Evolutionary conservation across 1,140 invertebrate species (phyloP), one percentile per base, ranked within the genome.

Genomic region (Venustaconcha ellipsiformis): DNA sequence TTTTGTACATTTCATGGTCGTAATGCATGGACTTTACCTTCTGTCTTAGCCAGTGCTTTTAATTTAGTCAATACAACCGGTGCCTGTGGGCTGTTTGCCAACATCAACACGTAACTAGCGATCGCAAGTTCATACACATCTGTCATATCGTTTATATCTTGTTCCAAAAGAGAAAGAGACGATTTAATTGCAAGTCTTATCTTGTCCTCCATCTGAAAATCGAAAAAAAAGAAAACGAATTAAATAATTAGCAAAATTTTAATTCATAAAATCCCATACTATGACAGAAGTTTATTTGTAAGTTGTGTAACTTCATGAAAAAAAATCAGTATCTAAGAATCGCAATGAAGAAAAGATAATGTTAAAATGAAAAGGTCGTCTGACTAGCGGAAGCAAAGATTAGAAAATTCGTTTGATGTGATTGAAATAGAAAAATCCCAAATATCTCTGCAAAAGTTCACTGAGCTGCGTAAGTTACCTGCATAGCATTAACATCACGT

Each of bases 71-170:
- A 3, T 5, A 59, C 55, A 57, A 26, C 60, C 23, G n/a, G n/a
- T 13, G 76, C 76, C 57, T 63, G 26, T 18, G 55, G 48, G 30
- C 72, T 74, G 17, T 70, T 66, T 14, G 59, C 77, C 48, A 74
- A 18, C 17, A 30, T 65, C 4, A 78, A 67, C 15, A 70, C 67
- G 57, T 78, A 78, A 23, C 59, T 58, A 13, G 62, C 48, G 4
- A 78, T 78, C 4, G 77, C 71, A 15, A 74, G 63, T 23, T 73
- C 77, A 70, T 78, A 78, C 57, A 74, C 56, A 56, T 78, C 77
- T 17, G 59, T 74, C 66, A 73, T 70, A 14, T 56, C 3, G 14
- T 30, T 63, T n/a, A 78, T 23, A 17, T 78, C 71, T 59, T 30
- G 18, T 26, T 74, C 72, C 58, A 78, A 60, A 18, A 57, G 70